phyloP scores from a whole-genome alignment of 2,888 invertebrate genomes.

The Drosophila nr. medialis region DNA sequence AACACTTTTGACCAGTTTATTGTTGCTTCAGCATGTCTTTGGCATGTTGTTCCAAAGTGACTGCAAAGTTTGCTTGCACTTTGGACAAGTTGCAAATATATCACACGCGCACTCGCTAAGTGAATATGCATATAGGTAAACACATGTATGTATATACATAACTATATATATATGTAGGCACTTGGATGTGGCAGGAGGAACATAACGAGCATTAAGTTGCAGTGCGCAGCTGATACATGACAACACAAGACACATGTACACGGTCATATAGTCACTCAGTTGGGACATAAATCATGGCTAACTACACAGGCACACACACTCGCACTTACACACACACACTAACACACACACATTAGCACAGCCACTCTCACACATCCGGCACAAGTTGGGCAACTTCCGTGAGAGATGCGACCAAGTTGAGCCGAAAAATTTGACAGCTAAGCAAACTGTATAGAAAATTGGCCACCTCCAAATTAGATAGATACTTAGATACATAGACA shows the following conservation, averaged over 20 bases:
- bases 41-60: conserved; percentile 51
- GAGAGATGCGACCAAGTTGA: conserved; percentile 41
- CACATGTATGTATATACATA: background rate
- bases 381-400: conserved; percentile 49
- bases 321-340: conserved; percentile 5
- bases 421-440: conserved; percentile 53
- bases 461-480: conserved; percentile 1
- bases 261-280: conserved; percentile 64
- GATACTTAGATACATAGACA: conserved; percentile 9
- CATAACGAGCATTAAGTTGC: conserved; percentile 63
- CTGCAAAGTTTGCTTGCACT: conserved; percentile 32
- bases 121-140: conserved; percentile 4
- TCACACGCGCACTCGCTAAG: conserved; percentile 8
- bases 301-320: conserved; percentile 21
- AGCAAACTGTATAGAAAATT: conserved; percentile 34
- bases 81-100: conserved; percentile 33
- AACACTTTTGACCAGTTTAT: conserved; percentile 40
- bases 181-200: conserved; percentile 11
- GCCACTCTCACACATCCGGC: conserved; percentile 2
- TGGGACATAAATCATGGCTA: conserved; percentile 56
- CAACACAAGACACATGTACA: conserved; percentile 59
- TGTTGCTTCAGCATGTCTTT: conserved; percentile 34
- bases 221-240: conserved; percentile 55
- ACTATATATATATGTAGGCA: conserved; percentile 2
- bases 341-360: conserved; percentile 7